Evolutionary conservation across 2,797 vertebrate genomes (phyloP), one percentile per base, ranked within the genome.

Genomic region (Enteromius fasciolatus): DNA sequence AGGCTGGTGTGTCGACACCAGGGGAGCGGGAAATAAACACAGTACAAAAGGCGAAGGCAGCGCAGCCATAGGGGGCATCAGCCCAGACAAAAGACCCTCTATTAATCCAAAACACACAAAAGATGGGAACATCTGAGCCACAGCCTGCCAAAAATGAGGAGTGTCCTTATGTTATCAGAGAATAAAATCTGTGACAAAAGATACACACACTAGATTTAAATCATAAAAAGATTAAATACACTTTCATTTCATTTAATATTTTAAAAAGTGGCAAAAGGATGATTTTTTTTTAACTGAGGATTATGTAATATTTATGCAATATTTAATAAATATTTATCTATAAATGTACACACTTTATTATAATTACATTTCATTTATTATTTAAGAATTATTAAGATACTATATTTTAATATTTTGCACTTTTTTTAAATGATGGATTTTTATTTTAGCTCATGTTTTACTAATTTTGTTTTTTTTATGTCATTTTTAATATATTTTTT

Each of bases 1-100:
- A 80, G 80, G 81, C 82, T 82, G 87, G 67, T 44, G 57, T 67
- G 46, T 44, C 5, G 81, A 85, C 73, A 79, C 64, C 57, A 25
- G 81, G 75, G 76, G 84, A 80, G 86, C 57, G 39, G 77, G 80
- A 86, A 82, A 82, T 66, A 86, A 78, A 69, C 52, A 73, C 14
- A 57, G 81, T 88, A 92, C 88, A 91, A 87, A 88, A 87, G 82
- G 70, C 78, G 46, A 63, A 76, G 70, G 63, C 68, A n/a, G 78
- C 8, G 28, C n/a, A 69, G 82, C 31, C 70, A 84, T 76, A 59
- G 84, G 86, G 86, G 88, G 89, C 91, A 85, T 87, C 0, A 1
- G 64, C 44, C 82, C 54, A 92, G 92, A 94, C 93, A 94, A 93
- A 91, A 92, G 91, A 86, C 18, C 83, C 87, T 88, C 89, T 80